A percentile compares a stretch with the other conserved stretches of the same genome.
These are phyloP conservation scores for Agapostemon virescens DNA, from an alignment of 2,888 invertebrate genomes.

Conservation along the genomic window DNA sequence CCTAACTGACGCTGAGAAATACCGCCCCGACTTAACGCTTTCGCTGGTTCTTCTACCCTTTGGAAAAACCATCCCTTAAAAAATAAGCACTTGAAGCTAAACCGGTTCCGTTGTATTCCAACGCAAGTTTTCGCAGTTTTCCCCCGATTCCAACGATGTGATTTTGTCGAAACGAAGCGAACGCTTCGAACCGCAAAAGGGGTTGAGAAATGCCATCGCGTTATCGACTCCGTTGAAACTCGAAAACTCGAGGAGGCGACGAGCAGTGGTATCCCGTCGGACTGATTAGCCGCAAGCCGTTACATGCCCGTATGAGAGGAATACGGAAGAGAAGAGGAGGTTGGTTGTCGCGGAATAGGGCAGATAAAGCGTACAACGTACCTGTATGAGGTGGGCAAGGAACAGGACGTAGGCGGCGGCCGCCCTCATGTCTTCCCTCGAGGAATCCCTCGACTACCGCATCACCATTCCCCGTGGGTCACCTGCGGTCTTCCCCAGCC, in stretches of 20 bases:
- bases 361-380: constrained; percentile 64
- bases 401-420: constrained; percentile 80
- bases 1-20: too few species aligned
- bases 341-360: constrained; percentile 51
- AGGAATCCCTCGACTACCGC: constrained; percentile 80
- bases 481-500: constrained; percentile 53
- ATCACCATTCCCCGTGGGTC: constrained; percentile 77
- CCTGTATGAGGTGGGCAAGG: constrained; percentile 80
- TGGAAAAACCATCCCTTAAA: too few species aligned
- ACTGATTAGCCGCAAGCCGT: constrained; percentile 25
- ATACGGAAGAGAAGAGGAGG: constrained; percentile 59
- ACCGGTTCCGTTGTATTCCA: too few species aligned
- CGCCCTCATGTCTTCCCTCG: constrained; percentile 81
- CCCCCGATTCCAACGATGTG: too few species aligned
- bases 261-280: constrained; percentile 37
- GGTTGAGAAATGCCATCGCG: too few species aligned
- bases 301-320: constrained; percentile 57
- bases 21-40: too few species aligned
- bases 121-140: too few species aligned
- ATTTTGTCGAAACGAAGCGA: too few species aligned
- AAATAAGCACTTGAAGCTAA: too few species aligned
- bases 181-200: neutral
- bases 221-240: neutral
- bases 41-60: too few species aligned
- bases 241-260: neutral